Evolutionary conservation across 2,888 invertebrate species (phyloP).

Genomic region (Leptura quadrifasciata): DNA sequence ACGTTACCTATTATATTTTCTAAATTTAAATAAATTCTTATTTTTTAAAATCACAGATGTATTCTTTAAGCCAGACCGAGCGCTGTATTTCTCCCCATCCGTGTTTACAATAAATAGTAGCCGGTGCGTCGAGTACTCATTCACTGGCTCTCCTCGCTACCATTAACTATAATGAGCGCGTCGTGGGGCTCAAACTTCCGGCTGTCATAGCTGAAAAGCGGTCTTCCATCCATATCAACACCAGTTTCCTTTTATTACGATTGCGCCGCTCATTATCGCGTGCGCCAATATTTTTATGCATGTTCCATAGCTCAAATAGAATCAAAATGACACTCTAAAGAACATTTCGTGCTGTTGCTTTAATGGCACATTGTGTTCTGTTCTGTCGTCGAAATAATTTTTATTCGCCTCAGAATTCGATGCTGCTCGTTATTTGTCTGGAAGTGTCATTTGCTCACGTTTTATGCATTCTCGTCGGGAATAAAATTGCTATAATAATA

Average conservation of each 20-base stretch:
- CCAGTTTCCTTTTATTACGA: constrained; percentile 64
- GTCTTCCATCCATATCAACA: constrained; percentile 61
- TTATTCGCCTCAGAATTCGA: not conserved
- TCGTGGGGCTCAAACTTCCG: constrained; percentile 65
- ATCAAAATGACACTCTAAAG: constrained; percentile 48
- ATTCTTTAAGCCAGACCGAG: not conserved
- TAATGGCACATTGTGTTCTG: constrained; percentile 44
- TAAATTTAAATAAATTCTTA: too few relatives aligned
- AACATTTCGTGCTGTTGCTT: constrained; percentile 44
- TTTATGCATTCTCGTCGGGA: constrained; percentile 5
- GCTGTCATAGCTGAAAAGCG: constrained; percentile 67
- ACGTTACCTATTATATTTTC: too few relatives aligned
- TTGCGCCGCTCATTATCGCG: constrained; percentile 61
- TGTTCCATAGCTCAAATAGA: constrained; percentile 40
- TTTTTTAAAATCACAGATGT: too few relatives aligned
- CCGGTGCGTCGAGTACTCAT: not conserved
- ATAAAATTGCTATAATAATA: constrained; percentile 18
- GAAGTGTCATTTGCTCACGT: not conserved
- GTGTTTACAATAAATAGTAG: not conserved
- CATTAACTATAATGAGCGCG: constrained; percentile 65
- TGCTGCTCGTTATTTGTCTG: constrained; percentile 8
- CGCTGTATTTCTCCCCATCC: not conserved
- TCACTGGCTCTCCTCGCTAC: constrained; percentile 47
- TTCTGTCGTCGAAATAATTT: constrained; percentile 31
- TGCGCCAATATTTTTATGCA: constrained; percentile 50